Evolutionary conservation across 2,797 vertebrate species (phyloP), one percentile per base, ranked within the genome.

Genomic region (Graptemys geographica): DNA sequence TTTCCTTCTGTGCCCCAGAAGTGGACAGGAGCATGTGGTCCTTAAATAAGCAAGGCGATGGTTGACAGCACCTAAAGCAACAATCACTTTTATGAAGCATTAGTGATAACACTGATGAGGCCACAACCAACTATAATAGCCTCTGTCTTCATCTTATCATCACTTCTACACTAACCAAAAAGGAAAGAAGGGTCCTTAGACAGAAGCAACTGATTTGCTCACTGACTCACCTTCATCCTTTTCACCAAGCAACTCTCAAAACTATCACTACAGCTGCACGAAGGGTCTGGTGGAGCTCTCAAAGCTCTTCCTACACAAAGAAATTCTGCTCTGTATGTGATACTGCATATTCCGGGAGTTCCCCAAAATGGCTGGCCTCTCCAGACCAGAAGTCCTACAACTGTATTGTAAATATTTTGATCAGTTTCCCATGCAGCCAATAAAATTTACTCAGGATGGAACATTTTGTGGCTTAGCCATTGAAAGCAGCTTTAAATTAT

Each of bases 351-450:
- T 97, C 90, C 86, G 94, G 92, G 96, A 96, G 90, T 96, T 93
- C 85, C 84, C 91, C 93, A 27, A 72, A 95, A 93, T 93, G 97
- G 95, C 93, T 94, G 96, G 90, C 81, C 88, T 95, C 89, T 95
- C 91, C 88, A 93, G 96, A 97, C 90, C 92, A 95, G 90, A 97
- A 97, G 87, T 97, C 84, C 87, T 89, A 87, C 84, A 92, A 97
- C 96, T 92, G 89, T 18, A 11, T 81, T 95, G 90, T 69, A 95
- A 94, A 79, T 87, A 88, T 65, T 81, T 69, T 93, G 96, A 96
- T 96, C 94, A 82, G 96, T 97, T 98, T 97, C 96, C 87, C 96
- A 93, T 97, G 90, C 93, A 90, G 96, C 96, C 96, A 98, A 95
- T 95, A 97, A 76, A 96, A 95, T 94, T 95, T 91, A 91, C 86